These are phyloP conservation scores for Allygus modestus DNA, from an alignment of 2,888 invertebrate genomes.

Conservation along the genomic window DNA sequence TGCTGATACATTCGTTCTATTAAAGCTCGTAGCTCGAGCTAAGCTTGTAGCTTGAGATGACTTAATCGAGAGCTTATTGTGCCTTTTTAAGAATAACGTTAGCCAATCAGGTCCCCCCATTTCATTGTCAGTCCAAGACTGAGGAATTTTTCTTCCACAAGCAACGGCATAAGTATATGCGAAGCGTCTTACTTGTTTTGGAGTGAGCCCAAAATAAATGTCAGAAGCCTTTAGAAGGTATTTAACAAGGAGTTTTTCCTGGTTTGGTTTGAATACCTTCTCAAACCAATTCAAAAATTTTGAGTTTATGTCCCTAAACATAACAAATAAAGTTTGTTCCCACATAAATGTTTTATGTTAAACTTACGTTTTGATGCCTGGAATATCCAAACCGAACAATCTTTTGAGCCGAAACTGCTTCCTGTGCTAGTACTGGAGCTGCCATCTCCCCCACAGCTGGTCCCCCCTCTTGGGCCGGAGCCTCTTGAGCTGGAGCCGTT, in stretches of 20 bases:
- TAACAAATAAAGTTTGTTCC: no score
- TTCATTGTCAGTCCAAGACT: conserved; percentile 63
- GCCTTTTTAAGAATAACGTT: conserved; percentile 10
- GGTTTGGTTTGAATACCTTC: conserved; percentile 65
- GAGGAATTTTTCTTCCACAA: conserved; percentile 63
- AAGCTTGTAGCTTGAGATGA: conserved; percentile 53
- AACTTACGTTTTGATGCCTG: conserved; percentile 7
- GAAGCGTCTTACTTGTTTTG: conserved; percentile 66
- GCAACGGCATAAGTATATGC: conserved; percentile 62
- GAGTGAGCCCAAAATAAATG: conserved; percentile 66
- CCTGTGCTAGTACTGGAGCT: background rate
- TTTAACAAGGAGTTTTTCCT: conserved; percentile 53
- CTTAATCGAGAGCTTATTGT: conserved; percentile 32
- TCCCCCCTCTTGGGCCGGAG: no score
- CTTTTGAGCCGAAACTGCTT: no score
- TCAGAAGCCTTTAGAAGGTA: conserved; percentile 65
- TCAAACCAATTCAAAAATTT: conserved; percentile 30
- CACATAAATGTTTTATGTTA: no score
- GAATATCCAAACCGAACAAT: conserved; percentile 43
- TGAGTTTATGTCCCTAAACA: no score
- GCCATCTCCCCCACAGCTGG: background rate
- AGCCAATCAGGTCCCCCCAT: conserved; percentile 62
- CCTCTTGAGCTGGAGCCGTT: no score
- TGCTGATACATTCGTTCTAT: conserved; percentile 63
- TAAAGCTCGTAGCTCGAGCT: conserved; percentile 58